Evolutionary conservation across 2,888 invertebrate species (phyloP).

Genomic region (Cheilosia grossa): DNA sequence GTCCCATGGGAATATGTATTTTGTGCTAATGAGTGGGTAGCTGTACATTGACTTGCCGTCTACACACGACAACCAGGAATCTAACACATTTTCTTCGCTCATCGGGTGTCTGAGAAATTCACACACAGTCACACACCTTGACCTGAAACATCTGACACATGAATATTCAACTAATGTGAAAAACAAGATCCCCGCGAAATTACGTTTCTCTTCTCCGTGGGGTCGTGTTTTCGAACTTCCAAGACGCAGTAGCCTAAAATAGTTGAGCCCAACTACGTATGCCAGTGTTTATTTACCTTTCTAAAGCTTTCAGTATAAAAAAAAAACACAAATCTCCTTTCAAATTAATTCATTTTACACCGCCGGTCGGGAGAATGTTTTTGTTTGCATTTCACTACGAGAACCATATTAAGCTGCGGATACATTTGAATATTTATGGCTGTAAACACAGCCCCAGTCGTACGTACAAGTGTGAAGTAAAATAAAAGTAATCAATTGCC

Average conservation of each 20-base stretch:
- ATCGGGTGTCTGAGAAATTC: too few species aligned
- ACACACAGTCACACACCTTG: neutral
- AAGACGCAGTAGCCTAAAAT: slow-evolving; percentile 27
- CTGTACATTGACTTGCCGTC: too few species aligned
- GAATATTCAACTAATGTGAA: neutral
- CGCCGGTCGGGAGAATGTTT: slow-evolving; percentile 14
- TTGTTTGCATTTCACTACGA: slow-evolving; percentile 14
- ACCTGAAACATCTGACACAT: neutral
- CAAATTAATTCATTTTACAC: neutral
- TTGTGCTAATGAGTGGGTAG: too few species aligned
- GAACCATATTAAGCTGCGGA: too few species aligned
- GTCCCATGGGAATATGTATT: neutral
- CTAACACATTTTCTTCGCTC: too few species aligned
- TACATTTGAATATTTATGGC: slow-evolving; percentile 1
- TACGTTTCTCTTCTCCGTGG: neutral
- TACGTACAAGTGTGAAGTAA: neutral
- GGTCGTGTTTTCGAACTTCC: slow-evolving; percentile 1
- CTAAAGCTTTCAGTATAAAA: slow-evolving; percentile 4
- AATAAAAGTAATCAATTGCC: slow-evolving; percentile 1
- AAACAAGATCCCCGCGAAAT: slow-evolving; percentile 9
- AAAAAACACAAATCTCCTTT: neutral
- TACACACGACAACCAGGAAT: too few species aligned
- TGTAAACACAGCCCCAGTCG: neutral
- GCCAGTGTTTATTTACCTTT: slow-evolving; percentile 22
- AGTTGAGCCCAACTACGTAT: neutral